Conservation (phyloP, 2,113 vertebrate genomes). For the Ginglymostoma cirratum region DNA sequence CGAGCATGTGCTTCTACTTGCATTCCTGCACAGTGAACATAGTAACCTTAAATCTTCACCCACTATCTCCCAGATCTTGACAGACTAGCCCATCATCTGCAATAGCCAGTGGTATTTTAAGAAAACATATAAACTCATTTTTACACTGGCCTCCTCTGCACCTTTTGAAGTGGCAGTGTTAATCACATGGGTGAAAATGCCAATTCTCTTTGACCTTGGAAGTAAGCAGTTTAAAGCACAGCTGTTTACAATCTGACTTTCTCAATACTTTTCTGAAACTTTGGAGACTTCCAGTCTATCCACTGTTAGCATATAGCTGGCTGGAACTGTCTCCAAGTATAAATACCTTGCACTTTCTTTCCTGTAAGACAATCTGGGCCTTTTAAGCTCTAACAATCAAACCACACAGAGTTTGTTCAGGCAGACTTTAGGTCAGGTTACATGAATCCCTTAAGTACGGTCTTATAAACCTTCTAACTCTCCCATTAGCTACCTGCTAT, state of each 20-base stretch:
- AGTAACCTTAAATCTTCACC: too few relatives aligned
- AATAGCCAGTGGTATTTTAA: too few relatives aligned
- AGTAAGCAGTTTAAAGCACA: too few relatives aligned
- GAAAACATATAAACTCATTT: too few relatives aligned
- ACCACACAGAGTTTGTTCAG: neutral
- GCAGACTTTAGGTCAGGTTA: neutral
- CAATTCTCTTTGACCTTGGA: too few relatives aligned
- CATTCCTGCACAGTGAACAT: neutral
- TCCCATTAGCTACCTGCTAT: neutral
- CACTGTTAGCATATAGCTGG: neutral
- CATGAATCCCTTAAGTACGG: neutral
- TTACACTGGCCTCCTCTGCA: too few relatives aligned
- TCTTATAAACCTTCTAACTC: neutral
- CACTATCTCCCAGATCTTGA: too few relatives aligned
- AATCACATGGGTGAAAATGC: too few relatives aligned
- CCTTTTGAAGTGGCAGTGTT: too few relatives aligned
- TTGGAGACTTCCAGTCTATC: neutral
- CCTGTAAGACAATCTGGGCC: neutral
- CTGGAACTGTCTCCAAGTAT: neutral
- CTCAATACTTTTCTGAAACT: neutral
- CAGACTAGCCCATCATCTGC: too few relatives aligned
- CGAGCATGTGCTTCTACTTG: neutral
- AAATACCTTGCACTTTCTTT: neutral
- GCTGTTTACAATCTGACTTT: neutral
- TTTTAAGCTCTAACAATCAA: neutral